Conservation (phyloP, 2,113 vertebrate species). For the Microcebus tavaratra region DNA sequence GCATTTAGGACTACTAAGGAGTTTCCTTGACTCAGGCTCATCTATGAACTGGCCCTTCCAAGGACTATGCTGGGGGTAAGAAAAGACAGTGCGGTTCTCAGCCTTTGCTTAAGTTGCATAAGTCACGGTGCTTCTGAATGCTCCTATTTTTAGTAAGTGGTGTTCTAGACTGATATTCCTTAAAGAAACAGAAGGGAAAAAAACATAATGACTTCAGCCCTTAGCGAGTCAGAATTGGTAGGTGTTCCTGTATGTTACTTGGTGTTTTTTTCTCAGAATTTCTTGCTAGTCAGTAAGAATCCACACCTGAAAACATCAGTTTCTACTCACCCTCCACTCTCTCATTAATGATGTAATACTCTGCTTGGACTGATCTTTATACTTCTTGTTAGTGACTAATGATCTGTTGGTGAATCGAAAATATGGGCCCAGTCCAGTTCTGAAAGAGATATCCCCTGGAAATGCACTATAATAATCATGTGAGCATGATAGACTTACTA, state of each 20-base stretch:
- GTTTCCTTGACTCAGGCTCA: background rate
- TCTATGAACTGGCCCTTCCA: background rate
- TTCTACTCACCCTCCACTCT: background rate
- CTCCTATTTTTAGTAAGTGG: background rate
- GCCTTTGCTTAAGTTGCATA: background rate
- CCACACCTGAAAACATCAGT: background rate
- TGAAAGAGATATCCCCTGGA: conserved; percentile 35
- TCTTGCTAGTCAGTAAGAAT: background rate
- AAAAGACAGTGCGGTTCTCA: background rate
- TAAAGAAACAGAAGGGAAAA: background rate
- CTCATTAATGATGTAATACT: background rate
- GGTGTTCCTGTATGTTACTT: background rate
- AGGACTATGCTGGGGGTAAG: background rate
- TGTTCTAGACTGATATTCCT: background rate
- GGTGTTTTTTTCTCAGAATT: background rate
- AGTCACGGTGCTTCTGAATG: background rate
- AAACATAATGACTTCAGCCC: background rate
- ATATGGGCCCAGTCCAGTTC: background rate
- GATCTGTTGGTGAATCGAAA: conserved; percentile 19
- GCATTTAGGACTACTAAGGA: background rate
- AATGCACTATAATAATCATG: conserved; percentile 40
- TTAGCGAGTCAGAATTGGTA: background rate
- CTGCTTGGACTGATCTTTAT: background rate
- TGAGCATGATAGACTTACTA: background rate
- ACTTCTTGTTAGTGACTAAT: background rate